Percentiles rank a stretch among this genome's conserved stretches.
Evolutionary conservation across 2,888 invertebrate species (phyloP).

Genomic region (Drosophila rubida): DNA sequence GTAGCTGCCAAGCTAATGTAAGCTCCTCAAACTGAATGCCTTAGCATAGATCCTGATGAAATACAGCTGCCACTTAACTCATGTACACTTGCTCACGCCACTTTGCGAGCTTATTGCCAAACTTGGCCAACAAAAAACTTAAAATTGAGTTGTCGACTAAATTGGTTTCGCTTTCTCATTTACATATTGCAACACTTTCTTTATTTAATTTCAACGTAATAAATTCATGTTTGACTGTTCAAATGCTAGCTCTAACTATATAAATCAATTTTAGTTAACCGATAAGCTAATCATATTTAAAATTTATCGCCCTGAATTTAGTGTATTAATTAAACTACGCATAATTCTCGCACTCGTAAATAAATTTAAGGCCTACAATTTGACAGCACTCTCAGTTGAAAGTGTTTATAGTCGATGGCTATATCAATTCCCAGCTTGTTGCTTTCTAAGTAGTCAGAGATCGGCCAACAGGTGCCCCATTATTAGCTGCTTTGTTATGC

Average conservation of each 20-base stretch:
- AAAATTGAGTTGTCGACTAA: neutral
- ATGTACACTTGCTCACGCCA: neutral
- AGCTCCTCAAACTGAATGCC: neutral
- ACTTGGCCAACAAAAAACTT: neutral
- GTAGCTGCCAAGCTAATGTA: conserved; percentile 9
- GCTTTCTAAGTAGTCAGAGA: neutral
- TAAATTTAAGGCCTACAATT: no score
- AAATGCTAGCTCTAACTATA: no score
- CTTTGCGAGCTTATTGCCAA: neutral
- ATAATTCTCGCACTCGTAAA: no score
- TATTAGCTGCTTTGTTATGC: neutral
- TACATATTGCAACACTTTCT: no score
- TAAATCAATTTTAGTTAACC: no score
- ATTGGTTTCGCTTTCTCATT: neutral
- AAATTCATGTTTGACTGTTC: no score
- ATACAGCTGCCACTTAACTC: neutral
- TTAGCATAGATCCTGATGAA: neutral
- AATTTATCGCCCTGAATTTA: no score
- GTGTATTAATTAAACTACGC: no score
- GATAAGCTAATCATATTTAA: no score
- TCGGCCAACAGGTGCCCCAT: neutral
- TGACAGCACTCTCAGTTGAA: neutral
- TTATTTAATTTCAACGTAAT: no score
- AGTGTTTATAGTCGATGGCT: neutral
- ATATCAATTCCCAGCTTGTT: neutral